Conservation (phyloP, 2,113 vertebrate species). For the Solea solea region DNA sequence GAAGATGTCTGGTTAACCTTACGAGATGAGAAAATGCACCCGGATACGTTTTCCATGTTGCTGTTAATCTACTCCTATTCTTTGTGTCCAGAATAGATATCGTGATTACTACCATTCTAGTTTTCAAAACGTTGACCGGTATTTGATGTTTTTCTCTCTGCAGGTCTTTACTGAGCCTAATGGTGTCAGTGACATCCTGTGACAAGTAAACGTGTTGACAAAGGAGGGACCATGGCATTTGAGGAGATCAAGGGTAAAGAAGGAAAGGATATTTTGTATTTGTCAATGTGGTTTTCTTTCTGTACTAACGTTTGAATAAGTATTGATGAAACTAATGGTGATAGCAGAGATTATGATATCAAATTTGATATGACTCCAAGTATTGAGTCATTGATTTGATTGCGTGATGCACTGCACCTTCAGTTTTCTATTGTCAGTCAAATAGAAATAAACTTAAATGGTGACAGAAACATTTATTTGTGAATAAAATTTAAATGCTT, state of each 20-base stretch:
- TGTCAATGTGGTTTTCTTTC: not conserved
- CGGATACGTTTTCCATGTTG: not conserved
- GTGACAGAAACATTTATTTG: too few species aligned
- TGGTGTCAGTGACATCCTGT: slow-evolving; percentile 40
- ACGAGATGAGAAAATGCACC: not conserved
- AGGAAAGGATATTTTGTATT: slow-evolving; percentile 61
- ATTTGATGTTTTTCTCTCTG: not conserved
- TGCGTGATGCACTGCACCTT: too few species aligned
- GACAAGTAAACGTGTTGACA: slow-evolving; percentile 19
- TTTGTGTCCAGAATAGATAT: not conserved
- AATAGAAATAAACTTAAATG: too few species aligned
- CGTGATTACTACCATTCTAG: too few species aligned
- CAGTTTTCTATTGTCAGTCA: too few species aligned
- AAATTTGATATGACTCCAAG: too few species aligned
- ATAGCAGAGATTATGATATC: too few species aligned
- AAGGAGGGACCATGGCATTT: slow-evolving; percentile 73
- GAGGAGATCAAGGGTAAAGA: slow-evolving; percentile 82
- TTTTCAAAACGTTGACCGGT: not conserved
- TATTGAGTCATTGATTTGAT: too few species aligned
- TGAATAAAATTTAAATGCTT: too few species aligned
- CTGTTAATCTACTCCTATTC: not conserved
- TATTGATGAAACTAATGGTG: too few species aligned
- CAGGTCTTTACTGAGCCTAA: slow-evolving; percentile 32
- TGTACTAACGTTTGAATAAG: too few species aligned
- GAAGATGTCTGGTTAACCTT: not conserved